Percentiles rank a stretch among this genome's conserved stretches.
phyloP scores from a whole-genome alignment of 2,888 invertebrate species.

The Rhagium mordax region DNA sequence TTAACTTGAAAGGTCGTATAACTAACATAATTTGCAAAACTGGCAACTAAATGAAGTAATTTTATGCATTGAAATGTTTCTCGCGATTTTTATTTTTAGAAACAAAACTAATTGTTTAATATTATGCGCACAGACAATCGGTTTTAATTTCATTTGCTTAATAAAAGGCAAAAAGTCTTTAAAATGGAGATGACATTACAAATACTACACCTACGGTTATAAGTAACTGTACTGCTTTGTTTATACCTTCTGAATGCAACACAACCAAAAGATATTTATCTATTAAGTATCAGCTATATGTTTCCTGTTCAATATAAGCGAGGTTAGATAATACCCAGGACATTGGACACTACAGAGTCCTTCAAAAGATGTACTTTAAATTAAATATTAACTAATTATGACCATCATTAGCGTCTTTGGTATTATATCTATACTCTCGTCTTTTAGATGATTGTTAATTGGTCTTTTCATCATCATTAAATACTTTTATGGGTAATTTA shows the following conservation, averaged over 20 bases:
- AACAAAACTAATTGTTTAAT: neutral
- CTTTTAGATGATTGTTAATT: constrained; percentile 1
- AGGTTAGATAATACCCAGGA: constrained; percentile 4
- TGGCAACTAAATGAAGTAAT: too few species aligned
- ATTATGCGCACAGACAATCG: neutral
- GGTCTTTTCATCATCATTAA: constrained; percentile 3
- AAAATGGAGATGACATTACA: constrained; percentile 48
- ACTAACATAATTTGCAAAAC: too few species aligned
- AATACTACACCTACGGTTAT: constrained; percentile 49
- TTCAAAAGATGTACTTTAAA: constrained; percentile 24
- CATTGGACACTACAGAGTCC: constrained; percentile 7
- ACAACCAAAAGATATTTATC: constrained; percentile 52
- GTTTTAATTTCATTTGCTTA: neutral
- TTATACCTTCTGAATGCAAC: constrained; percentile 47
- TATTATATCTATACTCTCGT: constrained; percentile 17
- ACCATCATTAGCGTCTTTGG: constrained; percentile 13
- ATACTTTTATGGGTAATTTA: constrained; percentile 7
- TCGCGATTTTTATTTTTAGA: too few species aligned
- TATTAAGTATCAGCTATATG: constrained; percentile 54
- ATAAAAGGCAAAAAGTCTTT: constrained; percentile 26
- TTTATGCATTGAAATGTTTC: too few species aligned
- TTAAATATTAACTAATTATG: constrained; percentile 33
- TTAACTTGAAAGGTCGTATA: too few species aligned
- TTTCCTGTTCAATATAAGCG: constrained; percentile 52
- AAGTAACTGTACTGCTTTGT: constrained; percentile 53